Evolutionary conservation across 2,888 invertebrate species (phyloP).

Genomic region (Drosophila ezoana): DNA sequence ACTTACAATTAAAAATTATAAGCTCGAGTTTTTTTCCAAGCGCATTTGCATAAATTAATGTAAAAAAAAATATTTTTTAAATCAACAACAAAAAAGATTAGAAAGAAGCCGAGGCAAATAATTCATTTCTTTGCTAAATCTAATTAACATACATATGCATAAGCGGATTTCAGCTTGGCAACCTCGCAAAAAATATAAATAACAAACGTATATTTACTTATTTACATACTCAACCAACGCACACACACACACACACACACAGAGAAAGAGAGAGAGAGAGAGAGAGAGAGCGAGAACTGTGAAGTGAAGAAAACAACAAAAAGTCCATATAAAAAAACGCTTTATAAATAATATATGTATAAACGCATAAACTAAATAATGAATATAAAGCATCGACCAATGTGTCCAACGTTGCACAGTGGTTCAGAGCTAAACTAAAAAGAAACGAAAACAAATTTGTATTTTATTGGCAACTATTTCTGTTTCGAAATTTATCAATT

Average conservation of each 20-base stretch:
- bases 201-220: slow-evolving; percentile 16
- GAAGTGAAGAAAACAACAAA: slow-evolving; percentile 26
- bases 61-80: slow-evolving; percentile 23
- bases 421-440: neutral
- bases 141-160: slow-evolving; percentile 71
- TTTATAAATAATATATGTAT: slow-evolving; percentile 20
- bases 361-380: slow-evolving; percentile 36
- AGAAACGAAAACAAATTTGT: neutral
- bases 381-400: slow-evolving; percentile 28
- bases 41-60: slow-evolving; percentile 61
- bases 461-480: too few relatives aligned
- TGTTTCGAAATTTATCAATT: too few relatives aligned
- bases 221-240: slow-evolving; percentile 35
- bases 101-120: slow-evolving; percentile 37
- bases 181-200: slow-evolving; percentile 35
- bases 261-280: too few relatives aligned
- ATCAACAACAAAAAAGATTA: slow-evolving; percentile 33
- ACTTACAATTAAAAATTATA: slow-evolving; percentile 56
- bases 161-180: slow-evolving; percentile 67
- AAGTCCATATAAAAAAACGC: slow-evolving; percentile 10
- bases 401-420: slow-evolving; percentile 24
- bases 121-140: slow-evolving; percentile 65
- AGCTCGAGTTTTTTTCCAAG: slow-evolving; percentile 30
- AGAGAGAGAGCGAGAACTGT: slow-evolving; percentile 9
- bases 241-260: slow-evolving; percentile 20